Percentiles rank a stretch among this genome's conserved stretches.
Conservation (phyloP, 2,888 invertebrate genomes). For the Antheraea yamamai region DNA sequence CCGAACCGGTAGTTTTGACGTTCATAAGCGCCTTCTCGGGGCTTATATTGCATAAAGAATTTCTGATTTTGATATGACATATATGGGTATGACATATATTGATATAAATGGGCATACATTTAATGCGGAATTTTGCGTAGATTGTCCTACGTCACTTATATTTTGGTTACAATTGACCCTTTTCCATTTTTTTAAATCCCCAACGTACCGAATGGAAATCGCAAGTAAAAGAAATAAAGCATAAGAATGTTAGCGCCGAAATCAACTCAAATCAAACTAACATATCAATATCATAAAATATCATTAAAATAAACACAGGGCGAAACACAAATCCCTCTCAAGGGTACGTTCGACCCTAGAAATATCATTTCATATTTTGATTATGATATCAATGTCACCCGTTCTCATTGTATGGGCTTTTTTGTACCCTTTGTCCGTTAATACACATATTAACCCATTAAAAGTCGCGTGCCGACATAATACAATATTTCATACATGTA, state of each 20-base stretch:
- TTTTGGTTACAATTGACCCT: too few species aligned
- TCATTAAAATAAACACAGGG: conserved; percentile 64
- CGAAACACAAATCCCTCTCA: conserved; percentile 51
- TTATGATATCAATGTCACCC: conserved; percentile 79
- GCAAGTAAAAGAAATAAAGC: too few species aligned
- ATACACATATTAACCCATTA: conserved; percentile 81
- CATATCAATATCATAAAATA: conserved; percentile 57
- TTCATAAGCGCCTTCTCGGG: too few species aligned
- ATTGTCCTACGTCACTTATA: too few species aligned
- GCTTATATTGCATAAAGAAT: too few species aligned
- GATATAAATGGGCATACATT: too few species aligned
- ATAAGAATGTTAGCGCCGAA: background rate
- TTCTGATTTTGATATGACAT: too few species aligned
- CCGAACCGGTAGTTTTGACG: too few species aligned
- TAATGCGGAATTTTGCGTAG: too few species aligned
- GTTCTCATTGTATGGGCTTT: conserved; percentile 49
- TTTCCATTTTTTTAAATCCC: too few species aligned
- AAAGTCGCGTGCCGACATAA: conserved; percentile 72
- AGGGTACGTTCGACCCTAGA: conserved; percentile 53
- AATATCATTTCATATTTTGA: conserved; percentile 80
- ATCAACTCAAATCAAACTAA: conserved; percentile 33
- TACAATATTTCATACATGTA: conserved; percentile 70
- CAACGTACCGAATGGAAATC: too few species aligned
- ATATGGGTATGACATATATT: too few species aligned
- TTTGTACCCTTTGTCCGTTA: conserved; percentile 72